Percentiles rank a stretch among this genome's conserved stretches.
Conservation (phyloP, 2,797 vertebrate species). For the Muscicapa striata region DNA sequence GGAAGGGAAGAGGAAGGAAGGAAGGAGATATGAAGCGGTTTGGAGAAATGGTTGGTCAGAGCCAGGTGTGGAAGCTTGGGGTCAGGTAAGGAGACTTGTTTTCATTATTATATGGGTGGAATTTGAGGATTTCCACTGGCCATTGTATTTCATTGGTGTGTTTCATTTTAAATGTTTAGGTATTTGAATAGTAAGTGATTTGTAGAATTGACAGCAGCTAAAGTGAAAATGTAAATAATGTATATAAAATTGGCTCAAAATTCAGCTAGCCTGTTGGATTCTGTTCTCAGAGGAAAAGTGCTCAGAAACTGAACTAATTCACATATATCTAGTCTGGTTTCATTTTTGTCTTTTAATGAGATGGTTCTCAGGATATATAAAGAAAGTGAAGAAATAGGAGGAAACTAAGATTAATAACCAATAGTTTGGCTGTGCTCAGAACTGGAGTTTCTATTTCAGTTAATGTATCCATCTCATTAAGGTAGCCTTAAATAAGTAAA, state of each 20-base stretch:
- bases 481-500: not conserved
- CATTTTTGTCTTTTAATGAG: not conserved
- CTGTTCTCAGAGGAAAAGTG: not conserved
- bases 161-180: not conserved
- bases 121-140: not conserved
- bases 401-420: not conserved
- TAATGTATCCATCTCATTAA: not conserved
- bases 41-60: not conserved
- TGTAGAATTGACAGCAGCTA: not conserved
- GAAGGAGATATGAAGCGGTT: not conserved
- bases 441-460: not conserved
- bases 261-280: not conserved
- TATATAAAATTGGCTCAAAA: not conserved
- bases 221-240: not conserved
- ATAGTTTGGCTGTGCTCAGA: not conserved
- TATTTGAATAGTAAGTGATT: not conserved
- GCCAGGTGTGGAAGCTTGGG: not conserved
- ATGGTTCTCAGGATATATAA: not conserved
- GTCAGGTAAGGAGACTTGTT: not conserved
- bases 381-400: not conserved
- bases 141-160: not conserved
- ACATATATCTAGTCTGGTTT: not conserved
- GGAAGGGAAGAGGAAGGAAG: not conserved
- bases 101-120: not conserved
- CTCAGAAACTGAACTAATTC: not conserved